Evolutionary conservation across 2,113 vertebrate genomes (phyloP).

Genomic region (Ursus arctos): DNA sequence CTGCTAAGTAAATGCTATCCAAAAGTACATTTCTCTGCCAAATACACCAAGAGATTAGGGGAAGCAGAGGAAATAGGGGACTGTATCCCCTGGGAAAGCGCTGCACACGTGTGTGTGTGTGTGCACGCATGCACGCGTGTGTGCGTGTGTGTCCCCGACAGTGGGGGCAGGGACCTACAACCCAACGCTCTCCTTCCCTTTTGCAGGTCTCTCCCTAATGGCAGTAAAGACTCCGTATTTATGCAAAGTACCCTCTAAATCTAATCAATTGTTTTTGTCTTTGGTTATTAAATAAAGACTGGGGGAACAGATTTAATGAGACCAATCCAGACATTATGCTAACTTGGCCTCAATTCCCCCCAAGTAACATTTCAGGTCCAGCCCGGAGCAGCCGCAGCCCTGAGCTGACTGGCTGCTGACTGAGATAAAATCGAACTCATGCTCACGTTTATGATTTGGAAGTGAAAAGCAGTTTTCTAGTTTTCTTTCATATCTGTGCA

Average conservation of each 20-base stretch:
- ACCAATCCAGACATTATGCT: conserved; percentile 50
- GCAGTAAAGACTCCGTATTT: conserved; percentile 31
- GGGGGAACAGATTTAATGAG: conserved; percentile 34
- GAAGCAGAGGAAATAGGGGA: background rate
- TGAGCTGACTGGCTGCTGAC: background rate
- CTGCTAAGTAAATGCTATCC: conserved; percentile 66
- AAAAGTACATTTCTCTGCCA: conserved; percentile 39
- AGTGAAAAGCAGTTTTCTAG: background rate
- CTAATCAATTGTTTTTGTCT: conserved; percentile 64
- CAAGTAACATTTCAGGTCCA: conserved; percentile 35
- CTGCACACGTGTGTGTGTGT: background rate
- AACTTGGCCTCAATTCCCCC: conserved; percentile 45
- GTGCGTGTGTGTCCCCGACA: background rate
- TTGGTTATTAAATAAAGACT: conserved; percentile 58
- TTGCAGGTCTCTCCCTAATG: background rate
- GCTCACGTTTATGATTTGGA: background rate
- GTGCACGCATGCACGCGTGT: too few relatives aligned
- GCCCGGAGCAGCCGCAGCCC: background rate
- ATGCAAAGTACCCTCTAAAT: conserved; percentile 55
- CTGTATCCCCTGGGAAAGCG: background rate
- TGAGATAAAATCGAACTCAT: background rate
- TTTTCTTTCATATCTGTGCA: background rate
- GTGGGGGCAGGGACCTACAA: background rate
- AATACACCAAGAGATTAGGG: conserved; percentile 18
- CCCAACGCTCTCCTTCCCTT: background rate